Evolutionary conservation across 2,888 invertebrate species (phyloP), one percentile per base, ranked within the genome.

Genomic region (Dynastes tityus): DNA sequence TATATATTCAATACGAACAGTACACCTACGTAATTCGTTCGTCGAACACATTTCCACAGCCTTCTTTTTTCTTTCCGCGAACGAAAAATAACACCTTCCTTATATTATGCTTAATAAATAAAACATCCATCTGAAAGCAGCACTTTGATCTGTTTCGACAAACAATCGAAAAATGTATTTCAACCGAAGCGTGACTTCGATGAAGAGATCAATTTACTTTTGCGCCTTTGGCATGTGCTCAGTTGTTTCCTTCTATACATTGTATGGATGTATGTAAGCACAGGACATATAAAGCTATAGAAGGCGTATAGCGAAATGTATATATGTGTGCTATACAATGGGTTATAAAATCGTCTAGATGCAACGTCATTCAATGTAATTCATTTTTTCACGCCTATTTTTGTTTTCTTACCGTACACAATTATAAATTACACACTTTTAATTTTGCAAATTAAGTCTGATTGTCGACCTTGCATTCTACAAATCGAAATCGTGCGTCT

Each of bases 341-440:
- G 63, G 27, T 49, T 27, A 74, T 45, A 61, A 58, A 73, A 61
- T 61, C 37, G 61, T 11, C 2, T 13, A 16, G 22, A 9, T 74
- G 45, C 49, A 61, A 61, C 73, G 73, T 74, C 71, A 71, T 29
- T 32, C 13, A 8, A 3, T 22, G 29, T 74, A 74, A 74, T 74
- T 74, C 73, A 16, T 61, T 45, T 58, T 27, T 74, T 74, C 73
- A 74, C 73, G 73, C 73, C 40, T 74, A 61, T 74, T 74, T 74
- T 9, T 40, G 22, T 74, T n/a, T 74, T 45, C 61, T 53, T 22
- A 27, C 32, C 16, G 16, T 55, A n/a, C 13, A 32, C 45, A 74
- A 68, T 58, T 61, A 61, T 27, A 49, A 74, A 74, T 74, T 74
- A 74, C n/a, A 74, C 61, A 61, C 73, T 61, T 74, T 45, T 74